These are phyloP conservation scores for Cuniculus paca DNA, from an alignment of 2,797 vertebrate genomes.

Conservation along the genomic window DNA sequence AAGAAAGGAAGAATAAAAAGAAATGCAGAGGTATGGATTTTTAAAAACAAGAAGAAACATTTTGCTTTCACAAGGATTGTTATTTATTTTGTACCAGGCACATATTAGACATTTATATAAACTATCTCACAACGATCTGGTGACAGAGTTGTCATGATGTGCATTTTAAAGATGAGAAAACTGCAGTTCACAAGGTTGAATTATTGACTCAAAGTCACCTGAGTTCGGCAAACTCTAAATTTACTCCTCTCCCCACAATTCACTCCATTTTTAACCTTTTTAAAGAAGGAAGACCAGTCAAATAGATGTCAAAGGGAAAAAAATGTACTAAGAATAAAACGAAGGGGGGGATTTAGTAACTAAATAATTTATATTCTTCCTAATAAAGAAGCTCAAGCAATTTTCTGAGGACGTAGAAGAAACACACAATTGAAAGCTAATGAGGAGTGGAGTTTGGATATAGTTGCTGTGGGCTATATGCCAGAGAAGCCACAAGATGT, in stretches of 20 bases:
- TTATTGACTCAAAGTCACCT: not conserved
- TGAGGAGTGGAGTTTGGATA: not conserved
- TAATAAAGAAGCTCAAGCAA: conserved; percentile 1
- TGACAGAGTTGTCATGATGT: not conserved
- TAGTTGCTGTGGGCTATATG: not conserved
- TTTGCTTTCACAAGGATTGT: not conserved
- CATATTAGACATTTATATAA: not conserved
- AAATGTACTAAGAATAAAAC: conserved; percentile 4
- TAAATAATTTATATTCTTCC: conserved; percentile 26
- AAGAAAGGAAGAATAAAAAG: not conserved
- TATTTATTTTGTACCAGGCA: not conserved
- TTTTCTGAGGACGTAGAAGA: not conserved
- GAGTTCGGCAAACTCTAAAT: not conserved
- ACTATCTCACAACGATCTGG: not conserved
- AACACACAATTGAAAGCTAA: not conserved
- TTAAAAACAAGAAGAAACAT: not conserved
- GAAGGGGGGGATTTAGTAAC: not conserved
- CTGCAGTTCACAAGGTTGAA: not conserved
- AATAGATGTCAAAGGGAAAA: not conserved
- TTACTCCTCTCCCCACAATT: not conserved
- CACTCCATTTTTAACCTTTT: not conserved
- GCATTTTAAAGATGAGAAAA: conserved; percentile 44
- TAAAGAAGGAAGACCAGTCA: not conserved
- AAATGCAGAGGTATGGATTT: not conserved
- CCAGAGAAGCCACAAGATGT: not conserved